Percentiles rank a stretch among this genome's conserved stretches.
Conservation (phyloP, 2,888 invertebrate species). For the Apoderus coryli region DNA sequence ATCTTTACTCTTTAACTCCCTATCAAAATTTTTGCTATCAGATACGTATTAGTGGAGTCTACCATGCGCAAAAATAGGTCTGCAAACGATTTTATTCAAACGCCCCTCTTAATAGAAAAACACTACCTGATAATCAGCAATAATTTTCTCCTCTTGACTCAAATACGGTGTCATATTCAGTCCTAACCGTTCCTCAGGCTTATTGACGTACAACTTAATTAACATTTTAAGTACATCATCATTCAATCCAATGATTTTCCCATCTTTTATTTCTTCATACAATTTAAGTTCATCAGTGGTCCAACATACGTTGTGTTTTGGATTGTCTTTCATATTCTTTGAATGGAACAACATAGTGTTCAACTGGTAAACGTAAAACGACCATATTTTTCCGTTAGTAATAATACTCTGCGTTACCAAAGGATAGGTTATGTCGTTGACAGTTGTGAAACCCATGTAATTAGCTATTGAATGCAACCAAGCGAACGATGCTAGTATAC, state of each 20-base stretch:
- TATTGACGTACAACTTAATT: conserved; percentile 58
- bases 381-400: conserved; percentile 78
- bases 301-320: conserved; percentile 67
- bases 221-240: conserved; percentile 60
- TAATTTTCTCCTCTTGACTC: conserved; percentile 38
- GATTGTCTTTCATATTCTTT: conserved; percentile 47
- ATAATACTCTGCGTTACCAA: conserved; percentile 75
- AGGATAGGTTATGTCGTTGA: conserved; percentile 83
- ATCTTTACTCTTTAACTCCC: too few species aligned
- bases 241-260: conserved; percentile 63
- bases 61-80: too few species aligned
- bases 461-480: conserved; percentile 69
- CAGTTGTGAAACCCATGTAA: conserved; percentile 80
- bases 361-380: conserved; percentile 80
- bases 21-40: too few species aligned
- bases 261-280: conserved; percentile 58
- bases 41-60: too few species aligned
- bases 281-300: conserved; percentile 55
- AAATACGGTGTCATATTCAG: conserved; percentile 62
- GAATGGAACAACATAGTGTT: conserved; percentile 65
- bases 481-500: conserved; percentile 62
- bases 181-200: conserved; percentile 43
- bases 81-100: too few species aligned
- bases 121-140: conserved; percentile 45
- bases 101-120: too few species aligned